These are phyloP conservation scores for Drosophila neocordata DNA, from an alignment of 1,140 invertebrate genomes.

Conservation along the genomic window DNA sequence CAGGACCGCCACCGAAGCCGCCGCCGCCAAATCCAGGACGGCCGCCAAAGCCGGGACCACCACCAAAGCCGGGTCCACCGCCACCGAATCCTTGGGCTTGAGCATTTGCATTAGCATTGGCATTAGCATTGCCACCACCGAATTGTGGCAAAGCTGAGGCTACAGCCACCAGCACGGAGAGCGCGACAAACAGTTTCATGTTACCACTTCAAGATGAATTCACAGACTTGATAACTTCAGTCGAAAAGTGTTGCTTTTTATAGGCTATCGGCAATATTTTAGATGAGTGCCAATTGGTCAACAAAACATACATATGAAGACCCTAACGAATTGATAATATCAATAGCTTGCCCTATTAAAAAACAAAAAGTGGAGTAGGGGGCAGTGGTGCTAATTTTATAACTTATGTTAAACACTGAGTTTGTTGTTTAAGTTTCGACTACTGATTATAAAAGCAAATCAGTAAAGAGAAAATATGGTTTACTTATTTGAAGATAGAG, in stretches of 20 bases:
- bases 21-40: conserved; percentile 24
- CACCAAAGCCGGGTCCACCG: neutral
- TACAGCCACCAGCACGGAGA: conserved; percentile 44
- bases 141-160: conserved; percentile 49
- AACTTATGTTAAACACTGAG: neutral
- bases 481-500: neutral
- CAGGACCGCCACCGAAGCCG: conserved; percentile 27
- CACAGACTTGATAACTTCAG: conserved; percentile 33
- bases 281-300: neutral
- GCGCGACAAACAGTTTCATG: conserved; percentile 57
- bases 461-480: neutral
- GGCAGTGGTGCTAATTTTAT: neutral
- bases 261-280: conserved; percentile 2
- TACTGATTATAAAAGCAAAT: neutral
- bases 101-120: too few relatives aligned
- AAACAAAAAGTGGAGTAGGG: neutral
- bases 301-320: neutral
- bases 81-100: too few relatives aligned
- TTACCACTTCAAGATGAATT: conserved; percentile 27
- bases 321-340: conserved; percentile 1
- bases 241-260: conserved; percentile 29
- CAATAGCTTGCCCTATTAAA: conserved; percentile 6
- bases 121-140: too few relatives aligned
- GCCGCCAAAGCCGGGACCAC: neutral
- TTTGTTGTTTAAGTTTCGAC: neutral